Evolutionary conservation across 2,113 vertebrate genomes (phyloP).

Genomic region (Chloroceryle aenea): DNA sequence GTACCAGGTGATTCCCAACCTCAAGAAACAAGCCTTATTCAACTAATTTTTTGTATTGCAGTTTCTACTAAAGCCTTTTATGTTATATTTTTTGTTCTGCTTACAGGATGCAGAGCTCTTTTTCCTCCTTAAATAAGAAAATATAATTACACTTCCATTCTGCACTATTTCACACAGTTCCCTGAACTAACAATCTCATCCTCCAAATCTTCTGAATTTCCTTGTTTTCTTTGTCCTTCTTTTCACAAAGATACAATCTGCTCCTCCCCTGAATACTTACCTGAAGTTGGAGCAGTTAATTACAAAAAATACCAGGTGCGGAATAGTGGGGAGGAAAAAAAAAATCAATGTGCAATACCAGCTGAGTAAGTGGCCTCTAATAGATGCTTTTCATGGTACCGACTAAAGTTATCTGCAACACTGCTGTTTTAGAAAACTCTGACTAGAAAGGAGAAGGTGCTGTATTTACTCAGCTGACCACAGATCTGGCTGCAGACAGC

Average conservation of each 20-base stretch:
- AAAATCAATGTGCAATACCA: not conserved
- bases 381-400: not conserved
- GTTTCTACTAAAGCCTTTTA: not conserved
- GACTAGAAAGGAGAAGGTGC: not conserved
- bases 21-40: not conserved
- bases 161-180: not conserved
- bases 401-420: not conserved
- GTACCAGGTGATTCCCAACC: not conserved
- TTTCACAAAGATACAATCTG: not conserved
- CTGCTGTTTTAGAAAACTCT: not conserved
- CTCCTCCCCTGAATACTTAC: conserved; percentile 29
- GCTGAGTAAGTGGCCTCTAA: not conserved
- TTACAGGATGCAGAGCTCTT: not conserved
- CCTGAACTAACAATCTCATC: not conserved
- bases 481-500: not conserved
- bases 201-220: not conserved
- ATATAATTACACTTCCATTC: not conserved
- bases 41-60: not conserved
- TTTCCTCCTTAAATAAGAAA: not conserved
- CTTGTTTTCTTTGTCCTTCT: not conserved
- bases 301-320: not conserved
- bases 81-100: not conserved
- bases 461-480: not conserved
- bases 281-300: not conserved
- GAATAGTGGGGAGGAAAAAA: not conserved